A percentile compares a stretch with the other conserved stretches of the same genome.
Evolutionary conservation across 2,797 vertebrate genomes (phyloP).

Genomic region (Phrynocephalus forsythii): DNA sequence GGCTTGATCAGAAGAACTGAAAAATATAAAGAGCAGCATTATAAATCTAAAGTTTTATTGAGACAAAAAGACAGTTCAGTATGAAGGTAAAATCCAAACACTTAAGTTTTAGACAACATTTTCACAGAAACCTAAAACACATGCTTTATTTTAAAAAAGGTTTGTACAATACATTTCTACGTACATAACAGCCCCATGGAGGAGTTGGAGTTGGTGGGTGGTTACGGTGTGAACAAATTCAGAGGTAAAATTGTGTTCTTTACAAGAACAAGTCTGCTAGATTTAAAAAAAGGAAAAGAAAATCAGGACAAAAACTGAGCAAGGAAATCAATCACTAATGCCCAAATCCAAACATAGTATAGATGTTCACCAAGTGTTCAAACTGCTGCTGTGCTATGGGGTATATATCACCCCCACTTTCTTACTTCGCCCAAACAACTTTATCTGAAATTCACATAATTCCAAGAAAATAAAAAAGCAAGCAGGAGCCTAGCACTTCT

Average conservation of each 20-base stretch:
- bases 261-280: slow-evolving; percentile 45
- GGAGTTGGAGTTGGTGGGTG: slow-evolving; percentile 53
- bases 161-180: slow-evolving; percentile 76
- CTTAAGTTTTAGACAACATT: slow-evolving; percentile 79
- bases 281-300: slow-evolving; percentile 3
- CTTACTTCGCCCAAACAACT: slow-evolving; percentile 20
- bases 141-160: slow-evolving; percentile 76
- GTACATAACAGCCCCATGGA: slow-evolving; percentile 59
- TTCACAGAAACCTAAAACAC: slow-evolving; percentile 81
- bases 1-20: background rate
- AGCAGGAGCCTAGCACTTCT: background rate
- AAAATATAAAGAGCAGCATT: slow-evolving; percentile 71
- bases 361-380: background rate
- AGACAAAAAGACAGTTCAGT: slow-evolving; percentile 77
- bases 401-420: slow-evolving; percentile 24
- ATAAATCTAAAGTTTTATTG: slow-evolving; percentile 88
- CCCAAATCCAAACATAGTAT: slow-evolving; percentile 6
- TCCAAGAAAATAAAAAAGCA: background rate
- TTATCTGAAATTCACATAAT: background rate
- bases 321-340: slow-evolving; percentile 32
- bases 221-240: slow-evolving; percentile 56
- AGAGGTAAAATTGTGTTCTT: slow-evolving; percentile 66
- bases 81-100: slow-evolving; percentile 78
- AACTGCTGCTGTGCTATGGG: slow-evolving; percentile 45
- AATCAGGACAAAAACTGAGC: slow-evolving; percentile 8